Conservation (phyloP, 1,140 invertebrate species). For the Mizuhopecten yessoensis region DNA sequence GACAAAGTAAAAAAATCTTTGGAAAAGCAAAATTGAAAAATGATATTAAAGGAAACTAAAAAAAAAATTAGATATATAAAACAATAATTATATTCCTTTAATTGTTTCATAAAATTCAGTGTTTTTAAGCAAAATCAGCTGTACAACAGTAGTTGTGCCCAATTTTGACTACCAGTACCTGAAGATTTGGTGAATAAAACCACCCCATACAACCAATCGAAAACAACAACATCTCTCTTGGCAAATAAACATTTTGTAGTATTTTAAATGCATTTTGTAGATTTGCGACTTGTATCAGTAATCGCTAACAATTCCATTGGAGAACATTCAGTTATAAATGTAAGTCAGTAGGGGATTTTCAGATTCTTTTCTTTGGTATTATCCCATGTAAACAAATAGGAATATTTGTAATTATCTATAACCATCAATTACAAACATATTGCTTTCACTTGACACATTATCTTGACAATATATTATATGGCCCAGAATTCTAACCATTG, state of each 20-base stretch:
- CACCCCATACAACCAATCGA: background rate
- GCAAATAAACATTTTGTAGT: background rate
- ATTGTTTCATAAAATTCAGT: background rate
- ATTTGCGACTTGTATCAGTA: background rate
- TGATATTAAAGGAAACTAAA: background rate
- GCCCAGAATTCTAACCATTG: background rate
- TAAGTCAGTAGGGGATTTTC: background rate
- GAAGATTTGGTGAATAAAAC: background rate
- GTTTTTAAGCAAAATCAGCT: background rate
- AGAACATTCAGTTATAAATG: background rate
- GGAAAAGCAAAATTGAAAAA: background rate
- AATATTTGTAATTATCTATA: background rate
- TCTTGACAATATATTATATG: background rate
- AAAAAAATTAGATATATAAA: conserved; percentile 21
- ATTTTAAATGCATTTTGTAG: background rate
- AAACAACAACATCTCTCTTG: background rate
- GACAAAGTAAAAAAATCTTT: conserved; percentile 19
- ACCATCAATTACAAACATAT: conserved; percentile 2
- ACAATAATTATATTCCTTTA: background rate
- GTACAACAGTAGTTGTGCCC: no score
- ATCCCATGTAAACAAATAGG: background rate
- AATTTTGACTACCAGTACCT: background rate
- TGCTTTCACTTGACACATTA: background rate
- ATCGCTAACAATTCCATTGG: background rate
- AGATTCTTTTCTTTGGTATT: conserved; percentile 9